Percentiles rank a stretch among this genome's conserved stretches.
These are phyloP conservation scores for Streptopelia turtur DNA, from an alignment of 2,797 vertebrate species.

Conservation along the genomic window DNA sequence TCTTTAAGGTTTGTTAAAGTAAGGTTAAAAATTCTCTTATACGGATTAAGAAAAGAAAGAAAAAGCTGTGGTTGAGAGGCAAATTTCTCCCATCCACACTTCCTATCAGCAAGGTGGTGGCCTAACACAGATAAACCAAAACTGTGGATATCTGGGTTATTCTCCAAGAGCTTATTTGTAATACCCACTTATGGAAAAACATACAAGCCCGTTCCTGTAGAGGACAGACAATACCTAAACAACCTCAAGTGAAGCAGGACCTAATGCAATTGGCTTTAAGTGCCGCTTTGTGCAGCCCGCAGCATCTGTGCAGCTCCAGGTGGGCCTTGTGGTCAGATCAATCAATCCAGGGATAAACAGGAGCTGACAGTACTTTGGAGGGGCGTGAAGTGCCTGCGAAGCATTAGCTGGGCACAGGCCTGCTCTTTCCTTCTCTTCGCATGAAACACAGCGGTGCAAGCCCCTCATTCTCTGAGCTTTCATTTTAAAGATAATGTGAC, in stretches of 20 bases:
- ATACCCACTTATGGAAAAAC: neutral
- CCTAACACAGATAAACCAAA: neutral
- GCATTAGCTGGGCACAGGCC: neutral
- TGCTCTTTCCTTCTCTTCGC: neutral
- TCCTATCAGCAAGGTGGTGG: neutral
- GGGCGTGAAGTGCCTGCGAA: neutral
- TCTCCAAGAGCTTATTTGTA: neutral
- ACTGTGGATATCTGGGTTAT: neutral
- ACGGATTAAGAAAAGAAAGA: neutral
- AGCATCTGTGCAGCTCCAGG: constrained; percentile 13
- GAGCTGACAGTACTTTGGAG: constrained; percentile 56
- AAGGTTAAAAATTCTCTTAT: neutral
- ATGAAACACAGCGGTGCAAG: neutral
- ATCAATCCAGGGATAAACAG: constrained; percentile 34
- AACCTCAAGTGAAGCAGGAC: neutral
- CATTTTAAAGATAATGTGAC: neutral
- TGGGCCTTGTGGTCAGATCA: neutral
- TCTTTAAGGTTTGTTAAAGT: neutral
- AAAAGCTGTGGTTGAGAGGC: neutral
- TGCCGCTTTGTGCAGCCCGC: neutral
- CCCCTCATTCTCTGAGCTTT: neutral
- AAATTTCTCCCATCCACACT: neutral
- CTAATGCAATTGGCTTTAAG: neutral
- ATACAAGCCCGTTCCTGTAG: neutral
- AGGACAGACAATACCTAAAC: neutral